Evolutionary conservation across 2,888 invertebrate genomes (phyloP).

Genomic region (Nephrotoma appendiculata): DNA sequence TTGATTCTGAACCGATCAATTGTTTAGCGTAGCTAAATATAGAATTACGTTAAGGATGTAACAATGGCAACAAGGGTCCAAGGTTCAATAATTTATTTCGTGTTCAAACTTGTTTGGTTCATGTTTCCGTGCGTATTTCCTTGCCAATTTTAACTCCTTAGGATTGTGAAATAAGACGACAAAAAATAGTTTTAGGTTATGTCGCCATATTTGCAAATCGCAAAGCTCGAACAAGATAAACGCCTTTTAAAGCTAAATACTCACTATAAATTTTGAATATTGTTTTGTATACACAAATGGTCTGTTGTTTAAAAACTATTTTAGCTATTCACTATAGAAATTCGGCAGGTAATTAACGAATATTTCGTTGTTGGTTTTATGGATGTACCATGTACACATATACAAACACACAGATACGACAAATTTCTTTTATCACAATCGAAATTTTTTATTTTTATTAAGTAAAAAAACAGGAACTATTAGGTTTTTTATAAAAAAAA

Average conservation of each 20-base stretch:
- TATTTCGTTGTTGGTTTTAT: background rate
- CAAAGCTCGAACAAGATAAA: no score
- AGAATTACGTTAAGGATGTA: background rate
- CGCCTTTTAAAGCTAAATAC: background rate
- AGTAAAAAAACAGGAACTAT: background rate
- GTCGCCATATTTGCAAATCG: background rate
- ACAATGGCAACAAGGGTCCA: no score
- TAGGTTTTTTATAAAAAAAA: background rate
- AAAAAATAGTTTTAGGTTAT: background rate
- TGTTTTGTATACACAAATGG: background rate
- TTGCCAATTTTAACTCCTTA: no score
- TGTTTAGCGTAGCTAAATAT: background rate
- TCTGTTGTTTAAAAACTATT: background rate
- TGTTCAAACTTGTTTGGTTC: no score
- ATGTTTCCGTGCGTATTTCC: no score
- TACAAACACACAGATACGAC: background rate
- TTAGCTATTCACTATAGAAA: background rate
- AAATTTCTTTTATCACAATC: background rate
- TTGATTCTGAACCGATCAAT: background rate
- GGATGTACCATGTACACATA: background rate
- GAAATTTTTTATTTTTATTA: background rate
- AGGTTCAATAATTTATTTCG: no score
- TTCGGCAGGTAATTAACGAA: background rate
- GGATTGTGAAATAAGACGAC: background rate
- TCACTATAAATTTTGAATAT: background rate